phyloP scores from a whole-genome alignment of 1,140 invertebrate genomes.

The Lerema accius region DNA sequence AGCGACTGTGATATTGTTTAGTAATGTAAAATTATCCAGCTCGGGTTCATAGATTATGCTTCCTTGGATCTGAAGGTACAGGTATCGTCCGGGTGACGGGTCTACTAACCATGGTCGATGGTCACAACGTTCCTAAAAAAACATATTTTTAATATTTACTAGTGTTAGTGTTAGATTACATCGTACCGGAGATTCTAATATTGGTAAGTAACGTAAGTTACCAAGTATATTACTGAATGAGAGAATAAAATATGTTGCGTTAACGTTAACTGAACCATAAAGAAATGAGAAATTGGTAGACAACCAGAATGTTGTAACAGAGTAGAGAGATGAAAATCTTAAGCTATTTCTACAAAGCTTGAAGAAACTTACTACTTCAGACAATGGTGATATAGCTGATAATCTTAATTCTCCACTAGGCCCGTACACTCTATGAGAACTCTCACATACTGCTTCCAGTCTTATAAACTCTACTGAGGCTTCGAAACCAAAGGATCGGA shows the following conservation, averaged over 20 bases:
- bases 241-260: too few relatives aligned
- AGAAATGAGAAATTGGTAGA: too few relatives aligned
- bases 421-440: constrained; percentile 87
- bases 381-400: constrained; percentile 81
- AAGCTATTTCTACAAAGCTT: not conserved
- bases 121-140: constrained; percentile 88
- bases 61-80: constrained; percentile 88
- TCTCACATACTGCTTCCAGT: constrained; percentile 86
- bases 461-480: constrained; percentile 92
- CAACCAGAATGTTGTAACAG: too few relatives aligned
- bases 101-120: constrained; percentile 91
- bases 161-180: too few relatives aligned
- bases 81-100: constrained; percentile 86
- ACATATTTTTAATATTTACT: constrained; percentile 6
- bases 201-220: too few relatives aligned
- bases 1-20: constrained; percentile 78
- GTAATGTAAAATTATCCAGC: constrained; percentile 77
- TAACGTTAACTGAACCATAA: too few relatives aligned
- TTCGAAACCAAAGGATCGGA: constrained; percentile 92
- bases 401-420: constrained; percentile 90
- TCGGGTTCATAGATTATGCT: constrained; percentile 83
- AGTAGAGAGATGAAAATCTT: too few relatives aligned
- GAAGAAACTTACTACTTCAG: constrained; percentile 86
- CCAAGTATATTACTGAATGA: too few relatives aligned
- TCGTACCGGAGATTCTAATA: too few relatives aligned